phyloP scores from a whole-genome alignment of 1,140 invertebrate genomes.

The Scaptomyza montana region DNA sequence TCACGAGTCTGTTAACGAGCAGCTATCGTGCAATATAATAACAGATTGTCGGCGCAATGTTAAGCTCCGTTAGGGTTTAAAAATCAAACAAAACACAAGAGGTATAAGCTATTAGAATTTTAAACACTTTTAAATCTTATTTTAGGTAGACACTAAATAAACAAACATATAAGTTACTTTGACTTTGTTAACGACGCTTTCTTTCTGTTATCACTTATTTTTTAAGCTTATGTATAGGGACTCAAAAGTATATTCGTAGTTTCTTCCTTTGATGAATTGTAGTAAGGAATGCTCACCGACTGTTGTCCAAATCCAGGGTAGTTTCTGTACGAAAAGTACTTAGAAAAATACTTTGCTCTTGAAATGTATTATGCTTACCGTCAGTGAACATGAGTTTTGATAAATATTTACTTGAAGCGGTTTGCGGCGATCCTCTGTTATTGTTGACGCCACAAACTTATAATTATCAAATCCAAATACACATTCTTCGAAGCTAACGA shows the following conservation, averaged over 20 bases:
- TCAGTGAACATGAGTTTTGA: slow-evolving; percentile 21
- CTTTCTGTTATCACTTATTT: slow-evolving; percentile 8
- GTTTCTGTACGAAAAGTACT: slow-evolving; percentile 13
- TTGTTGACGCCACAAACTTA: slow-evolving; percentile 27
- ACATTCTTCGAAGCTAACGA: slow-evolving; percentile 49
- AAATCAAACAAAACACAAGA: neutral
- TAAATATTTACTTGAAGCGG: slow-evolving; percentile 26
- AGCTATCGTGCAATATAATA: neutral
- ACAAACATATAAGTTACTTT: slow-evolving; percentile 22
- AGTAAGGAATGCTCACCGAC: slow-evolving; percentile 14
- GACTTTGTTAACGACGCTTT: slow-evolving; percentile 23
- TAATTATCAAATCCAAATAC: slow-evolving; percentile 40
- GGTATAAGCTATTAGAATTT: slow-evolving; percentile 4
- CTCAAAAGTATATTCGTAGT: slow-evolving; percentile 39
- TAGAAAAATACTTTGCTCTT: neutral
- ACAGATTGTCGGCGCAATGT: neutral
- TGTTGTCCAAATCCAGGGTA: slow-evolving; percentile 19
- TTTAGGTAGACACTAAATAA: slow-evolving; percentile 15
- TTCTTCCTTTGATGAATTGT: slow-evolving; percentile 10
- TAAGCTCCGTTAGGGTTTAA: slow-evolving; percentile 22
- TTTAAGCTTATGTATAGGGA: slow-evolving; percentile 31
- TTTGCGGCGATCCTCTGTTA: slow-evolving; percentile 20
- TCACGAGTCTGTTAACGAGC: slow-evolving; percentile 12
- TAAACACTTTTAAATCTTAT: slow-evolving; percentile 8
- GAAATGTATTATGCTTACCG: slow-evolving; percentile 7